Base-by-base conservation (phyloP, 1,140 invertebrate genomes). In the Daktulosphaira vitifoliae region DNA sequence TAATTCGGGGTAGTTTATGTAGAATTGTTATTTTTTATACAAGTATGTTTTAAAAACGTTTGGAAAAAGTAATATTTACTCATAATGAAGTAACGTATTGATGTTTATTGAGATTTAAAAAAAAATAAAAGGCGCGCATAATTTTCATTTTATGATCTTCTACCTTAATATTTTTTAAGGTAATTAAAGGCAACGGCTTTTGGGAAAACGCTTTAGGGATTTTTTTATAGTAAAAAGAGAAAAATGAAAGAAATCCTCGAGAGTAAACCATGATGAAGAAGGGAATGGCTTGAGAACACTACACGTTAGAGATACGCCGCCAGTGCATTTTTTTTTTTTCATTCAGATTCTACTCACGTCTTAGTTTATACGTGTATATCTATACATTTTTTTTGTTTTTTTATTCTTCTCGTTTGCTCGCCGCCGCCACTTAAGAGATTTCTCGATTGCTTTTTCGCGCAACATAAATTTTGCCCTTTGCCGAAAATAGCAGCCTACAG, bases 361-460 rank as follows among this genome's bases (percentile, higher is more conserved):
- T 62, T 62, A 29, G 25, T 26, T 13, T 26, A 26, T 26, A 18
- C 37, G 15, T 53, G 13, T 39, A n/a, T 7, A 20, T 38, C 18
- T 37, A 52, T 52, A 37, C 50, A n/a, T 33, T 33, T 33, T 33
- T 33, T 33, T 33, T 33, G 5, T 33, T 33, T 33, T 33, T 33
- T 33, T 11, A 33, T 33, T 33, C 29, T 33, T 33, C 29, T 33
- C 29, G 29, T 11, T 33, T 33, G 29, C 29, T 33, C 29, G 38
- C 20, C 11, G 37, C 16, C n/a, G 54, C 54, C 39, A 59, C 54
- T 59, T 59, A 46, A 59, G 54, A 59, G 54, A 46, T 59, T 59
- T 59, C 42, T 29, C 54, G 25, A 59, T 59, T 59, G 54, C 54
- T 59, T 59, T 59, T 59, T 59, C 39, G 54, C 54, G 54, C 39